Evolutionary conservation across 2,888 invertebrate species (phyloP), one percentile per base, ranked within the genome.

Genomic region (Tenthredo distinguenda): DNA sequence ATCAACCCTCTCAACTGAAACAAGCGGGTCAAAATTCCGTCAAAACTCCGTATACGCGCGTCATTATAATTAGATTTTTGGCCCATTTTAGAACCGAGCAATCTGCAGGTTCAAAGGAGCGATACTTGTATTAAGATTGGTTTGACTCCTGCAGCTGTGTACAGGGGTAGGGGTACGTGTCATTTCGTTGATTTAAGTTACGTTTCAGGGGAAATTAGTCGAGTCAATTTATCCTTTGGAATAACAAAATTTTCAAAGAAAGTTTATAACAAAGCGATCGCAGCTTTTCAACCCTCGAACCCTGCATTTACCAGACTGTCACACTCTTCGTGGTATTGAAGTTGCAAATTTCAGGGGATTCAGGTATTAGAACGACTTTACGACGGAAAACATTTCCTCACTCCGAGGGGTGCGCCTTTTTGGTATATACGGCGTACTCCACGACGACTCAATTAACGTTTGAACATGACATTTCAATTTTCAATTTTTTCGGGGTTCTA

Each of bases 161-260:
- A 47, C 12, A 47, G 47, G 15, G 47, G 47, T 50, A 55, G 62
- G 26, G 0, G 62, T 58, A 58, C 43, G 18, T 21, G 74, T 74
- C 43, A 74, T 74, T 74, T 12, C 34, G 31, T 21, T 43, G 21
- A 74, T 74, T 43, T 43, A 43, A 43, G 10, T 9, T 37, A 43
- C 21, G 43, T 31, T 40, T 31, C 2, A 18, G 31, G 18, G 34
- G 9, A 71, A 34, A n/a, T 18, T 5, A 15, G 37, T 71, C 71
- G 37, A 9, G 34, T 71, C 71, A 71, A 34, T 71, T 71, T 18
- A 47, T 37, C 71, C 37, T 71, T 37, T n/a, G 71, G n/a, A 71
- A 71, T 71, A 71, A 71, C 71, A 37, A 21, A 3, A 21, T 21
- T 34, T 34, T n/a, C 34, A 71, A 71, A 34, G 26, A 2, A 62